Conservation (phyloP, 1,140 invertebrate genomes). For the Trichogramma pretiosum region DNA sequence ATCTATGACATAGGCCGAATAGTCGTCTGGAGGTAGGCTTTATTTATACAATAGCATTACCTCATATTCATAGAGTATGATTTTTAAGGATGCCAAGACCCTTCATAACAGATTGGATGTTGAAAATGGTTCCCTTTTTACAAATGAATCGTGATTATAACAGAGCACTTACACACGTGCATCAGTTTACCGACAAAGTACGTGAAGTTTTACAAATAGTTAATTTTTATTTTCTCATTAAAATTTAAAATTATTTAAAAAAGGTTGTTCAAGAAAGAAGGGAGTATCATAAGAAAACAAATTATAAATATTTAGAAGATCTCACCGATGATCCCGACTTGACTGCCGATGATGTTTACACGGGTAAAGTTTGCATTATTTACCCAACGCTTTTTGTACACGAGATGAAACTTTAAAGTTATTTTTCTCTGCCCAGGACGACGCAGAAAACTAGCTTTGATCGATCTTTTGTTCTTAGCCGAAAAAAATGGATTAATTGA, state of each 20-base stretch:
- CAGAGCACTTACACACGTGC: neutral
- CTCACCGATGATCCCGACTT: neutral
- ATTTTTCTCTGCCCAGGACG: too few relatives aligned
- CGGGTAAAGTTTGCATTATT: too few relatives aligned
- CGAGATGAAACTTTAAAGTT: too few relatives aligned
- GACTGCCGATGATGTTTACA: neutral
- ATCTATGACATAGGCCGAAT: neutral
- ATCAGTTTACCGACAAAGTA: neutral
- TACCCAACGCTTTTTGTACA: too few relatives aligned
- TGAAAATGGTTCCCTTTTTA: neutral
- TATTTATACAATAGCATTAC: neutral
- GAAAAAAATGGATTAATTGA: conserved; percentile 45
- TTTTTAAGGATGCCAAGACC: neutral
- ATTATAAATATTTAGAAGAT: neutral
- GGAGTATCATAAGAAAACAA: neutral
- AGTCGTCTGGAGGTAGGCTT: neutral
- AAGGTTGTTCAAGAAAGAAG: neutral
- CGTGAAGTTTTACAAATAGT: neutral
- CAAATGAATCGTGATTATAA: neutral
- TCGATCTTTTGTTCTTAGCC: conserved; percentile 68
- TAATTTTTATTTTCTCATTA: neutral
- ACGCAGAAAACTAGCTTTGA: conserved; percentile 66
- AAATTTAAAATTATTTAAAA: neutral
- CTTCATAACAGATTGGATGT: neutral
- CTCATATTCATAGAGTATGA: neutral